Base-by-base conservation (phyloP, 2,888 invertebrate genomes). In the Steromphala cineraria region DNA sequence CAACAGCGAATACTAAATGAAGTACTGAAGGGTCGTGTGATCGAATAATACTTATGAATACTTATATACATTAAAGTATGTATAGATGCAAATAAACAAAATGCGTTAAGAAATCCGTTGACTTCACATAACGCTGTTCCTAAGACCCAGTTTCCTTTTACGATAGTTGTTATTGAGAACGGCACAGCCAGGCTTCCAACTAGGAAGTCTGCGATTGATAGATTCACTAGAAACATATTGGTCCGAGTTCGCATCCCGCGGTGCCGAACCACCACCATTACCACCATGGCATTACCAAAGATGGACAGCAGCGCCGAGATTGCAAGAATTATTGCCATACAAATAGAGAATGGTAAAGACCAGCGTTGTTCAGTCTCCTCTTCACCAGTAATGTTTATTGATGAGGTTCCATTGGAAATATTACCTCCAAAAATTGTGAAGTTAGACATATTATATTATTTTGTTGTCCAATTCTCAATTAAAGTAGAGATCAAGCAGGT, bases 11-110 rank as follows among this genome's bases (percentile, higher is more conserved):
- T 88, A 8, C 93, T 93, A 83, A 94, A 90, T 71, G 91, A 89
- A 17, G 92, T 89, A 52, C 91, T 92, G 83, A 94, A 93, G 5
- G 94, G 94, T 19, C 92, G 85, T 0, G 93, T 93, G 80, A 94
- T 94, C 53, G 94, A 93, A 77, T 93, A 89, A 84, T 92, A 94
- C 87, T 94, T 94, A 86, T 94, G 94, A 24, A 93, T 84, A 81
- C 91, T 90, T 67, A 94, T 94, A 85, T 93, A 94, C 94, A 94
- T 94, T 17, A 94, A 89, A 0, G 94, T 94, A 82, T 94, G 94
- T 76, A 94, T 92, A 53, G 94, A 94, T 15, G 93, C 90, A 31
- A 94, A 91, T 76, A 94, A 90, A 78, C 93, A 93, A 40, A 94
- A 87, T 17, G 93, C 91, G 87, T 92, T 93, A 55, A 93, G 86